Base-by-base conservation (phyloP, 2,113 vertebrate species). In the Chloropsis hardwickii region DNA sequence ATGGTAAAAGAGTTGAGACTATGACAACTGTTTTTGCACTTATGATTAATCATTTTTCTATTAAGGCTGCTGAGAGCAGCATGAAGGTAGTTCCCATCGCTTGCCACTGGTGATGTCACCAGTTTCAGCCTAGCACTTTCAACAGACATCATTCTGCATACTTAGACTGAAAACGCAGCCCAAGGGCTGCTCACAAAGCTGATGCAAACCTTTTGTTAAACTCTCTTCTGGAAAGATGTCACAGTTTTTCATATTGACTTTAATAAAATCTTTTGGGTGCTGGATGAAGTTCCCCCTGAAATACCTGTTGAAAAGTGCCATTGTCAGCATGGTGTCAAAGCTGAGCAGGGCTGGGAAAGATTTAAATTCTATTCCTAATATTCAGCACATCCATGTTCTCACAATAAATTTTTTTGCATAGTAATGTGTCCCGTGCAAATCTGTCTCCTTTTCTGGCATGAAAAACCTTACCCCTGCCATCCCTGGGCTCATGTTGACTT, bases 41-140 rank as follows among this genome's bases (percentile, higher is more conserved):
- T 67, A 17, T 14, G 76, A 88, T 94, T 94, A 85, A 87, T 89
- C 54, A 77, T 64, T 74, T 87, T 50, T 88, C 56, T 97, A 81
- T 91, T 88, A 74, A 88, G 42, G 16, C n/a, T 95, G 88, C 40
- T 90, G 80, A 91, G 81, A 94, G 69, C 62, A 73, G 60, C 66
- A 73, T 53, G 90, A 82, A 84, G 92, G 81, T 77, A 95, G 35
- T 88, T 96, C 73, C 67, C 56, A 94, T 81, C 80, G 31, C 37
- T 81, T 92, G 66, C 56, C 50, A 60, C 66, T 87, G 92, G 77
- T 95, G 90, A 92, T 94, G 84, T 97, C 94, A 96, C 76, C 90
- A 74, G 79, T 93, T 96, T 94, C 90, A 96, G 44, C 33, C 60
- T 28, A 81, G 62, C 37, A 67, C 66, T 91, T 94, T 96, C 94